These are phyloP conservation scores for Drosophila longiperda DNA, from an alignment of 2,888 invertebrate genomes.

Conservation along the genomic window DNA sequence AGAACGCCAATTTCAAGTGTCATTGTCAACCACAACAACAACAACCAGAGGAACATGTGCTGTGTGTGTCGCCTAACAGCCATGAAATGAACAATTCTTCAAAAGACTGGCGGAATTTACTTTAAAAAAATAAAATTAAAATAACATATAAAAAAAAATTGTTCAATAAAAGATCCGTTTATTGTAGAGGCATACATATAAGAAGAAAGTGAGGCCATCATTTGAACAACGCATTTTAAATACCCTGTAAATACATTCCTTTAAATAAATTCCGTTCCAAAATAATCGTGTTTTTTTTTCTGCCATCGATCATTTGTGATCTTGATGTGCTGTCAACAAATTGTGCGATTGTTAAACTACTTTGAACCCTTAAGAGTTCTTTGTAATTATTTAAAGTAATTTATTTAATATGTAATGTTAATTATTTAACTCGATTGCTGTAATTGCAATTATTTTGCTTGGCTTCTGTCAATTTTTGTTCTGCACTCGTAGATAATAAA, in stretches of 20 bases:
- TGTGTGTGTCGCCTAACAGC: slow-evolving; percentile 24
- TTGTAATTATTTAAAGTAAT: neutral
- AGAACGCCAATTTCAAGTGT: slow-evolving; percentile 36
- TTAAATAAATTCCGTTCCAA: neutral
- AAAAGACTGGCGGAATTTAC: slow-evolving; percentile 34
- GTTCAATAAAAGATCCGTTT: slow-evolving; percentile 46
- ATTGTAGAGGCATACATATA: slow-evolving; percentile 13
- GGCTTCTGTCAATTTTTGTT: neutral
- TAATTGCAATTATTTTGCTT: too few species aligned
- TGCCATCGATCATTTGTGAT: slow-evolving; percentile 26
- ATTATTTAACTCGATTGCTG: too few species aligned
- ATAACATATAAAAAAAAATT: slow-evolving; percentile 32
- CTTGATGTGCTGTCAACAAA: slow-evolving; percentile 32
- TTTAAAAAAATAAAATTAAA: slow-evolving; percentile 48
- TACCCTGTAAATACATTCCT: slow-evolving; percentile 35
- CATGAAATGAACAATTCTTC: slow-evolving; percentile 45
- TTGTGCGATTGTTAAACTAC: slow-evolving; percentile 2
- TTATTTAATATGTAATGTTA: neutral
- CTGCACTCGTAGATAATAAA: neutral
- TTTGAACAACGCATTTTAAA: slow-evolving; percentile 24
- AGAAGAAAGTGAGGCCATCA: slow-evolving; percentile 7
- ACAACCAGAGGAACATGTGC: neutral
- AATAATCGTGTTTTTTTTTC: neutral
- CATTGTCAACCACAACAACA: slow-evolving; percentile 18
- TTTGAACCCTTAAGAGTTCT: slow-evolving; percentile 13